Evolutionary conservation across 2,888 invertebrate species (phyloP), one percentile per base, ranked within the genome.

Genomic region (Synergus japonicus): DNA sequence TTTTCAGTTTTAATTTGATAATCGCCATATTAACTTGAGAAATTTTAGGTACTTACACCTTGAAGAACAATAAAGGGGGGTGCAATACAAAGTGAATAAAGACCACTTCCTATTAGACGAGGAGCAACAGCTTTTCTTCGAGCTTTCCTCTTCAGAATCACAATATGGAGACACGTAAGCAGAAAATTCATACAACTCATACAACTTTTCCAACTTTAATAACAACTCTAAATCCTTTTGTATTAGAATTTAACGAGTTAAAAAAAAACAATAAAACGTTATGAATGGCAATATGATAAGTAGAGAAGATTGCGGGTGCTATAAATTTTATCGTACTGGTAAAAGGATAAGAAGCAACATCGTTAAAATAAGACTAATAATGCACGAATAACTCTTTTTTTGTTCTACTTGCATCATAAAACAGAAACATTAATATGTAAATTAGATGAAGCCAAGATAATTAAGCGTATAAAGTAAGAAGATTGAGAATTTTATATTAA

Each of bases 261-360:
- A 37, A 37, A 37, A 29, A 8, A 13, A 73, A 54, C 1, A 54
- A 73, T n/a, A 41, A 37, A 54, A 37, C 37, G 37, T 54, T 15
- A 37, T 54, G n/a, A 73, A 73, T 2, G 1, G 46, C 12, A 54
- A 9, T 29, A 60, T 60, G 12, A 60, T 60, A 60, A 60, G 22
- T 54, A 54, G 54, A 73, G 54, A 37, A 54, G 41, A 73, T 54
- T 73, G 73, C 73, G 73, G 73, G 54, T 73, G 54, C 73, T 37
- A 73, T 73, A 73, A 73, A 73, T 73, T 73, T n/a, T 37, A 73
- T 73, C n/a, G 29, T 41, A 15, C 41, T 41, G 37, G 37, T 37
- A 73, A 73, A 73, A 54, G 73, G 73, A 54, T 49, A n/a, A 69
- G 15, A 69, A 49, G 49, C 10, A 69, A 69, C 22, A 69, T 49